Evolutionary conservation across 2,113 vertebrate species (phyloP).

Genomic region (Bothrops jararaca): DNA sequence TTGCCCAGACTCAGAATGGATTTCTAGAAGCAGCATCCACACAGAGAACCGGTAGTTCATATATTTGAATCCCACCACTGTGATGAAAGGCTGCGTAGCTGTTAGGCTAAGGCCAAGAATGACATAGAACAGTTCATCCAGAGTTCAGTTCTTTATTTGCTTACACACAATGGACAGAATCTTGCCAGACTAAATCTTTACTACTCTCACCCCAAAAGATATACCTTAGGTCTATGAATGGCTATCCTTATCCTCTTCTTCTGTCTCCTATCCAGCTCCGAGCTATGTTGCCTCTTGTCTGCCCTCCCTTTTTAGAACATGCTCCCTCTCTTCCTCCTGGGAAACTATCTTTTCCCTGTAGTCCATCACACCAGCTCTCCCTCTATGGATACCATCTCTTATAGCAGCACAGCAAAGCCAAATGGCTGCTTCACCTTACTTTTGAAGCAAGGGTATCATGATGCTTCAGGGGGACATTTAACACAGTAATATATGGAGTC

Average conservation of each 20-base stretch:
- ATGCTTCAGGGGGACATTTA: not conserved
- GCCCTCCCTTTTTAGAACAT: not conserved
- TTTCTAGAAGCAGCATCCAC: too few species aligned
- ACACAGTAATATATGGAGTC: not conserved
- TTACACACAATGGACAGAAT: not conserved
- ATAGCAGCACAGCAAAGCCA: not conserved
- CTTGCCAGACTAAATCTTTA: not conserved
- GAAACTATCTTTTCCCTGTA: not conserved
- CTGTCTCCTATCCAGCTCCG: not conserved
- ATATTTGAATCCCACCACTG: too few species aligned
- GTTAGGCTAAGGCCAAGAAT: not conserved
- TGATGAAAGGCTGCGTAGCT: not conserved
- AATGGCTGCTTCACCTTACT: not conserved
- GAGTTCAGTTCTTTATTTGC: not conserved
- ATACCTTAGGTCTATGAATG: not conserved
- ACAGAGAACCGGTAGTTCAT: too few species aligned
- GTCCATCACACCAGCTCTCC: not conserved
- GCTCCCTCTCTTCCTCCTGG: not conserved
- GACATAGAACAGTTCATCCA: not conserved
- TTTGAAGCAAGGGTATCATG: not conserved
- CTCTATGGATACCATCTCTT: not conserved
- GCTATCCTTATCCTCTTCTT: not conserved
- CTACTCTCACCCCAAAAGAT: not conserved
- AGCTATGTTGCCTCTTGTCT: not conserved
- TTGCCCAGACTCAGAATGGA: too few species aligned